Base-by-base conservation (phyloP, 2,113 vertebrate species). In the Ammodytes marinus region DNA sequence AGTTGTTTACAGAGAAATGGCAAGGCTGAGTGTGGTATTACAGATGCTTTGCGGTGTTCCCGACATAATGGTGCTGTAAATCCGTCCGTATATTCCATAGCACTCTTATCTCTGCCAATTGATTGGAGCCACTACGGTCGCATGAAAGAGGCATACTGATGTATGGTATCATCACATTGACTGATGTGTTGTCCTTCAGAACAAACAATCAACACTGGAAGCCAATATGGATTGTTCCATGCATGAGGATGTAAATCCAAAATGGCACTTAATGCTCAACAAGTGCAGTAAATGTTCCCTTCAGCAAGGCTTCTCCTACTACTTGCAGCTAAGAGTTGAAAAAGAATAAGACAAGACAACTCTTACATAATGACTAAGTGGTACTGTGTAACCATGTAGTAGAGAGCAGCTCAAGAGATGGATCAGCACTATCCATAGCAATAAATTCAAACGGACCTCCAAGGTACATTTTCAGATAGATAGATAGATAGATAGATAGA, bases 21-120 rank as follows among this genome's bases (percentile, higher is more conserved):
- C 6, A 5, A 45, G 3, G 13, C 71, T 50, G 0, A 0, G 19
- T 52, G 67, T 43, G 43, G 46, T 64, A 47, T 59, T 76, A 59
- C 67, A 72, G 73, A 71, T 53, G 73, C 74, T 66, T 60, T 35
- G 50, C 67, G 11, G 59, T 66, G 55, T 37, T 64, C 50, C 57
- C n/a, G 64, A 79, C 71, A 86, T 74, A 64, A 77, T 73, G 58
- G 39, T 46, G 65, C 65, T 52, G 64, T 87, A 91, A 89, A 87
- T 83, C 80, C n/a, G 2, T 63, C 53, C 0, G 0, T 43, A 9
- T 78, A 55, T 61, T 58, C 69, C 40, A 66, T 5, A 47, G 64
- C 55, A 67, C 55, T 82, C 66, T 79, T 77, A 77, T 59, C 80
- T 74, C 61, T 4, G 1, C 42, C 54, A 67, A 77, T 70, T 83